Percentiles rank a stretch among this genome's conserved stretches.
Conservation (phyloP, 2,113 vertebrate species). For the Cepphus grylle region DNA sequence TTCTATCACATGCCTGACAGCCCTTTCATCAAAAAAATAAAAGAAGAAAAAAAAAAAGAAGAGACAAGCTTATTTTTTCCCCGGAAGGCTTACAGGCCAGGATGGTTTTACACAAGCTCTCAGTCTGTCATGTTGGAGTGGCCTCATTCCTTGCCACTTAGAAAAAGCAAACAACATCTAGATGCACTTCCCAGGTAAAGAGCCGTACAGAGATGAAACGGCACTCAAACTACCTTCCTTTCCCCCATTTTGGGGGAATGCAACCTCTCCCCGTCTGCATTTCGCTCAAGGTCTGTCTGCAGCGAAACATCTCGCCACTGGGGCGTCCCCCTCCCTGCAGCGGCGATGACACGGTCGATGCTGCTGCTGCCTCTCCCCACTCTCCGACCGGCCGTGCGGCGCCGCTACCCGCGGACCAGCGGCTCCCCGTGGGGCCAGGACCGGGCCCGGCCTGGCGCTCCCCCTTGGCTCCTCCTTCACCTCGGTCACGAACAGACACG, state of each 20-base stretch:
- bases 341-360: not conserved
- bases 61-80: not conserved
- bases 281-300: no score
- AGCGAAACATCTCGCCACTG: not conserved
- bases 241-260: no score
- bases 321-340: not conserved
- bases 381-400: not conserved
- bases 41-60: no score
- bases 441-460: no score
- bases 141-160: not conserved
- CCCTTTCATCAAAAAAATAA: no score
- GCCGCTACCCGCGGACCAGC: not conserved
- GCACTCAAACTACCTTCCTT: not conserved
- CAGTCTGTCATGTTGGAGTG: accelerated
- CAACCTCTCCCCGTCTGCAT: no score
- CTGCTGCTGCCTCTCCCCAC: not conserved
- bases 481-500: no score
- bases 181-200: accelerated
- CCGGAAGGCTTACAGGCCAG: no score
- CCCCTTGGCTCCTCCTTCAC: no score
- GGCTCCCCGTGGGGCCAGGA: no score
- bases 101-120: not conserved
- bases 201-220: not conserved
- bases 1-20: not conserved
- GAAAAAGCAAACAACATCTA: not conserved